Evolutionary conservation across 2,113 vertebrate species (phyloP), one percentile per base, ranked within the genome.

Genomic region (Oryzias curvinotus): DNA sequence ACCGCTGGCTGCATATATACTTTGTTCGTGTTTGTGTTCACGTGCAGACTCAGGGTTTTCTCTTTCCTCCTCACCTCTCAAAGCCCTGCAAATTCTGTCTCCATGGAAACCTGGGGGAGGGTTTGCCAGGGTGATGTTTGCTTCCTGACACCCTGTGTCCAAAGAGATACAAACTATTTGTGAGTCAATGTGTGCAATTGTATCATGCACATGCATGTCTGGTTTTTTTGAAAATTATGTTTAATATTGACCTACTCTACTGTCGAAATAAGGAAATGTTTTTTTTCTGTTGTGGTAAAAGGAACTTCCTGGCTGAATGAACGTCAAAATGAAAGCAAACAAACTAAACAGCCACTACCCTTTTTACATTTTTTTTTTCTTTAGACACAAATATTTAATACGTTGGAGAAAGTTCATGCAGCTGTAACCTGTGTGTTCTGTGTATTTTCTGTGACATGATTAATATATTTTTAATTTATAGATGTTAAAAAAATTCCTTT

Each of bases 71-170:
- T 82, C 19, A 71, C 73, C 75, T 80, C 73, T 73, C 28, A 57
- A 48, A 82, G 74, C 64, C 41, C 68, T 79, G 73, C 73, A 84
- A 49, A 76, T 78, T 76, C 56, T 51, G 79, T 87, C 78, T 84
- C 85, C 65, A 73, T 86, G 78, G 83, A 81, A 87, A 90, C 78
- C 5, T 30, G n/a, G 16, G 65, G 62, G 51, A 17, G 36, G 62
- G 52, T 53, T 30, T 63, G 63, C 62, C 68, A 55, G 65, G 56
- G 57, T 53, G 57, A 65, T 77, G 84, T 73, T 86, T 77, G 83
- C 83, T 85, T 86, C 75, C 78, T 83, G 76, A 88, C 80, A 86
- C 83, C 81, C 84, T 85, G 62, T 82, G 73, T 85, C 83, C 66
- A 26, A 4, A 28, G 68, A 75, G 82, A 82, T 81, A 56, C 65